Evolutionary conservation across 1,140 invertebrate species (phyloP), one percentile per base, ranked within the genome.

Genomic region (Pseudachorutes palmiensis): DNA sequence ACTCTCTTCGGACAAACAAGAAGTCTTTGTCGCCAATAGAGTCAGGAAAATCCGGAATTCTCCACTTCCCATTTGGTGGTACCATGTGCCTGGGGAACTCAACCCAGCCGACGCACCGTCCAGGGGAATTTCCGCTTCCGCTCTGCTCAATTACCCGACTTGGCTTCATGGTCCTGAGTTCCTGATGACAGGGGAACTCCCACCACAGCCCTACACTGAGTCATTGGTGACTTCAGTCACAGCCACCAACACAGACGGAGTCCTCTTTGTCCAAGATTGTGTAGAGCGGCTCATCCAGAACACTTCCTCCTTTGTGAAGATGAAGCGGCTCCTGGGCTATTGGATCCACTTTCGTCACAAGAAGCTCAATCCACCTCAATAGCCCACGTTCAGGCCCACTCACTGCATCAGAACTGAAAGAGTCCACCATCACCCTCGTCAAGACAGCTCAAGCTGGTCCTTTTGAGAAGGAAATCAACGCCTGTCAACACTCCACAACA

Each of bases 71-170:
- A 48, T 60, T 14, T 58, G 78, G 26, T 83, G 80, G 82, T 19
- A 51, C 28, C 77, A 82, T 67, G 76, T 82, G 0, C 57, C 64
- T 5, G 74, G 77, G 0, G 60, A 66, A 30, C 62, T 77, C 1
- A 82, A 82, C 72, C 78, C 79, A 0, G 78, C 79, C 1, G 80
- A 83, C 74, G 65, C 74, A 2, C 74, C 78, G 0, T 78, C 78
- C 3, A 71, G 80, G 62, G 80, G 80, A 16, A 12, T 74, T 31
- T 61, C 29, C 2, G 69, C 75, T 60, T 65, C 48, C n/a, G 48
- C 67, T 16, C 68, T 80, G 24, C 33, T 66, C 2, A 45, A 71
- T n/a, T 74, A 67, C 33, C 16, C 65, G 22, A 66, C 80, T 14
- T 81, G 79, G 79, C 79, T 75, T 76, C 28, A 69, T 5, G 77